Conservation (phyloP, 2,113 vertebrate species). For the Urocitellus parryii region DNA sequence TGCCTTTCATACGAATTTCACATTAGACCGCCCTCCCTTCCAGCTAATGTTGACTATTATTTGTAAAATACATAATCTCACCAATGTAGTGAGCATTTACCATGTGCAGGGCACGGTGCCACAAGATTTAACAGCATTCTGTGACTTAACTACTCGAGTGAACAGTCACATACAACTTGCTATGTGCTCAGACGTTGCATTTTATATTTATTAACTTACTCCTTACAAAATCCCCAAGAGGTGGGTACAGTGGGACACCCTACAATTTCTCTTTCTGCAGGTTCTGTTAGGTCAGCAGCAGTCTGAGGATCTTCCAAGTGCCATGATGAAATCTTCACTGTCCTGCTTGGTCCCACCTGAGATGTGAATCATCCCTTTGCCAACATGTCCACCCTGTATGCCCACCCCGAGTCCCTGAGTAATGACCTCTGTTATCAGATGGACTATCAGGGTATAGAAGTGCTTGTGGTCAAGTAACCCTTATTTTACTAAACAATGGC, state of each 20-base stretch:
- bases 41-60: not conserved
- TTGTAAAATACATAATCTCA: conserved; percentile 19
- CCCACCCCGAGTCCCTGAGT: not conserved
- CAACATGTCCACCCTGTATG: not conserved
- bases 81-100: conserved; percentile 2
- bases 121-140: conserved; percentile 27
- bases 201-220: not conserved
- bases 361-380: not conserved
- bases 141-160: not conserved
- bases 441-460: not conserved
- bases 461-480: not conserved
- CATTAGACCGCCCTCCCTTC: not conserved
- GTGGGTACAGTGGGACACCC: not conserved
- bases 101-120: not conserved
- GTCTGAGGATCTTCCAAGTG: not conserved
- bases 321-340: not conserved
- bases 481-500: not conserved
- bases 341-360: not conserved
- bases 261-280: not conserved
- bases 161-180: not conserved
- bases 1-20: conserved; percentile 44
- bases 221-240: not conserved
- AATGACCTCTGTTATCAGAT: not conserved
- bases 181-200: not conserved
- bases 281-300: not conserved